A percentile compares a stretch with the other conserved stretches of the same genome.
These are phyloP conservation scores for Ectropis crepuscularia DNA, from an alignment of 2,888 invertebrate genomes.

Conservation along the genomic window DNA sequence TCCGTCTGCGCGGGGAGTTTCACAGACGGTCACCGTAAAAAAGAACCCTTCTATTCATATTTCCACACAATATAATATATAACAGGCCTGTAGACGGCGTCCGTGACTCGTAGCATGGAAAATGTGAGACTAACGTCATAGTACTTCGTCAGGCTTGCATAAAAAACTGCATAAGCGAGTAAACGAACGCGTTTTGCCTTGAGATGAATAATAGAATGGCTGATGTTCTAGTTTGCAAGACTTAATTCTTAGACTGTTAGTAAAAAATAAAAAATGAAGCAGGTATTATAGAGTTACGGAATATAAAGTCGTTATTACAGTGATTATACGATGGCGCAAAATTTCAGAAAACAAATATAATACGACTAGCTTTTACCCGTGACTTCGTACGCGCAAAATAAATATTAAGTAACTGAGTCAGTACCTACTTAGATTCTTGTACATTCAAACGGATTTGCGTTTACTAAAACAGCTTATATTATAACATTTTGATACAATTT, in stretches of 20 bases:
- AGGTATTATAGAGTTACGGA: neutral
- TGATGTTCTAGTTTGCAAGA: slow-evolving; percentile 13
- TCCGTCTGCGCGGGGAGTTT: slow-evolving; percentile 17
- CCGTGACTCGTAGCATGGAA: slow-evolving; percentile 16
- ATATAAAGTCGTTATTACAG: too few relatives aligned
- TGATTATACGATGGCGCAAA: too few relatives aligned
- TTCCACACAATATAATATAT: slow-evolving; percentile 24
- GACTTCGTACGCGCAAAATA: too few relatives aligned
- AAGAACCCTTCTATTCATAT: slow-evolving; percentile 33
- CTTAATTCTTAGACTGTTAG: neutral
- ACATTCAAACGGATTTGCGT: too few relatives aligned
- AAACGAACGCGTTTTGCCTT: slow-evolving; percentile 21
- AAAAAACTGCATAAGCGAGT: slow-evolving; percentile 25
- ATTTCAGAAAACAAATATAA: too few relatives aligned
- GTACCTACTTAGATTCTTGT: too few relatives aligned
- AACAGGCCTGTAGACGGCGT: slow-evolving; percentile 26
- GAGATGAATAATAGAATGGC: slow-evolving; percentile 20
- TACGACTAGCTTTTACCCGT: too few relatives aligned
- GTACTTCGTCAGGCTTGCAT: slow-evolving; percentile 16
- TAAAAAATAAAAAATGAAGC: neutral
- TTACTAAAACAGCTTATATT: too few relatives aligned
- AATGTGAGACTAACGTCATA: slow-evolving; percentile 17
- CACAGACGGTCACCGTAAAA: slow-evolving; percentile 30
- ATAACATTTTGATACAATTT: too few relatives aligned
- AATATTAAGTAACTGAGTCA: too few relatives aligned